Base-by-base conservation (phyloP, 2,797 vertebrate genomes). In the Botia almorhae region DNA sequence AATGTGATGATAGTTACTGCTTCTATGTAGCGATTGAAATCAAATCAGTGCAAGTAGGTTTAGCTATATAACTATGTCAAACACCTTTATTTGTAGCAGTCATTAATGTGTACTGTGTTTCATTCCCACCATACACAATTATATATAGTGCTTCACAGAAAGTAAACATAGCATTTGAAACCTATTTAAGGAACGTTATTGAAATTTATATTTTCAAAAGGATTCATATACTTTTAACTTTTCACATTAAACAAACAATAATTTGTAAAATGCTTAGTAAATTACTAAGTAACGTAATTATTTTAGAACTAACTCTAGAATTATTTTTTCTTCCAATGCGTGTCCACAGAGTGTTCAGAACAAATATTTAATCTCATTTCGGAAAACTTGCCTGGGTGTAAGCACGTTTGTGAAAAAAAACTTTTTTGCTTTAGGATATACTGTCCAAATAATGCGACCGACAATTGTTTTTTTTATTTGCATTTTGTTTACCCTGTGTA, bases 51-150 rank as follows among this genome's bases (percentile, higher is more conserved):
- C 26, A 26, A 10, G 13, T 21, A 58, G 50, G 43, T 69, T 6
- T 58, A 29, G 43, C 12, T 21, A 33, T 48, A 69, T 60, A 60
- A 16, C 16, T 60, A 2, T 43, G 39, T 43, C 7, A 61, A 8
- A 50, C 50, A 19, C 23, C 29, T 36, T 36, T 16, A 17, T 2
- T 17, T 64, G 14, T 6, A 33, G 7, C 16, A 58, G 33, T 43
- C 8, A 67, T 76, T 3, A 76, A 76, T 39, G 12, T 76, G 12
- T 55, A 19, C 16, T 33, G 11, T 19, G 26, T 68, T 26, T 48
- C 12, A 43, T 76, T 53, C n/a, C 4, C 12, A 36, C 16, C 2
- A 33, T 1, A 36, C 26, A 39, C 3, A 76, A 21, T 76, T 26
- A 13, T 67, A 67, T 26, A 17, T 39, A 56, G 16, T 4, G 21